Conservation (phyloP, 2,888 invertebrate genomes). For the Geotrupes spiniger region DNA sequence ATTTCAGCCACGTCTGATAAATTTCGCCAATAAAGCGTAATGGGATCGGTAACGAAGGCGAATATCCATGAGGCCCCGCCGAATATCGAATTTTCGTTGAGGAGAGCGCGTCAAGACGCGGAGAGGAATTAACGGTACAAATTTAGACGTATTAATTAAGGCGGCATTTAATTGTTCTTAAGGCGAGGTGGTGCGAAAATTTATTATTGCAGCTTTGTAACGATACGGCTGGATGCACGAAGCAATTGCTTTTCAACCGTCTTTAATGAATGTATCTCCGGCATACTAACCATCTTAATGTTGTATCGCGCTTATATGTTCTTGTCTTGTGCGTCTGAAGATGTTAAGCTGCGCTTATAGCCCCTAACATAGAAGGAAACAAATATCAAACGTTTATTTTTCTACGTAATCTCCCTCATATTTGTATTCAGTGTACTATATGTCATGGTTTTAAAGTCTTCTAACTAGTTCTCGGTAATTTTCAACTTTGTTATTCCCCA, state of each 20-base stretch:
- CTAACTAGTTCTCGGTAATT: too few relatives aligned
- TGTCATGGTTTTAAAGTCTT: too few relatives aligned
- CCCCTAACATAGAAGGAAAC: too few relatives aligned
- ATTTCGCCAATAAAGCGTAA: conserved; percentile 24
- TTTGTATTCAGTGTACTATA: too few relatives aligned
- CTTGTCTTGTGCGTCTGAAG: too few relatives aligned
- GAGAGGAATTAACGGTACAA: conserved; percentile 10
- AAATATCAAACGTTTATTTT: too few relatives aligned
- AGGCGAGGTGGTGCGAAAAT: too few relatives aligned
- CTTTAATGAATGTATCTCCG: background rate
- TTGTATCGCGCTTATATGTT: too few relatives aligned
- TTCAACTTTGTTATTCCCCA: too few relatives aligned
- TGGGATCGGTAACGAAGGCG: conserved; percentile 21
- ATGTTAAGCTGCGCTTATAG: too few relatives aligned
- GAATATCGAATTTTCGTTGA: conserved; percentile 15
- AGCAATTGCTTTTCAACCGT: conserved; percentile 9
- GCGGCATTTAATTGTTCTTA: background rate
- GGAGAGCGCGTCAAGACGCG: background rate
- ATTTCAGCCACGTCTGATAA: conserved; percentile 17
- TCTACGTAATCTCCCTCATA: too few relatives aligned
- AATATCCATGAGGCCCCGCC: conserved; percentile 17
- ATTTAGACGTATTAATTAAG: conserved; percentile 12
- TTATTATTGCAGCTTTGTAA: conserved; percentile 1
- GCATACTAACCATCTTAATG: too few relatives aligned
- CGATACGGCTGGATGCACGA: conserved; percentile 3